Evolutionary conservation across 2,888 invertebrate genomes (phyloP).

Genomic region (Sturmia bella): DNA sequence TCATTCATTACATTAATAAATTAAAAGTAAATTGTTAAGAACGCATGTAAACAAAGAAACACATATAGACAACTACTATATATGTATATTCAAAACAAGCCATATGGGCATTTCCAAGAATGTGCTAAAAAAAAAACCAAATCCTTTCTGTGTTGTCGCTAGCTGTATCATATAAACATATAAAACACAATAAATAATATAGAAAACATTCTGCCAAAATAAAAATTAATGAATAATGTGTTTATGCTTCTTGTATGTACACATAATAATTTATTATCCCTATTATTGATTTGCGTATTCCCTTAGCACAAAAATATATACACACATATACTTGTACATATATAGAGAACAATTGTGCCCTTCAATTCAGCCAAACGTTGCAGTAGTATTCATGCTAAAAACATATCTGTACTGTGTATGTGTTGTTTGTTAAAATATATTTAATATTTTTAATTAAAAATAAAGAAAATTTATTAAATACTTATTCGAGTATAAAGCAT

Average conservation of each 20-base stretch:
- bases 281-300: constrained; percentile 8
- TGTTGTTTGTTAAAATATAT: background rate
- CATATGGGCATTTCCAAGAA: too few relatives aligned
- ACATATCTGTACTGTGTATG: background rate
- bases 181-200: background rate
- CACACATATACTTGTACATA: background rate
- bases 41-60: too few relatives aligned
- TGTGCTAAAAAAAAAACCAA: too few relatives aligned
- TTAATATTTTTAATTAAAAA: background rate
- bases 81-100: too few relatives aligned
- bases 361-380: background rate
- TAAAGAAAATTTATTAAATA: constrained; percentile 13
- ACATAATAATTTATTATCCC: constrained; percentile 8
- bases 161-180: too few relatives aligned
- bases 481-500: constrained; percentile 1
- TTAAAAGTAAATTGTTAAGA: too few relatives aligned
- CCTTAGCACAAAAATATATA: background rate
- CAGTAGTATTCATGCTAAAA: background rate
- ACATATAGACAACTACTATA: background rate
- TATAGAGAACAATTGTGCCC: background rate
- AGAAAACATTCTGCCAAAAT: background rate
- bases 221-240: constrained; percentile 6
- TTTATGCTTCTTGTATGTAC: background rate
- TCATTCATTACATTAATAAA: too few relatives aligned
- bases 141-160: too few relatives aligned